Evolutionary conservation across 2,113 vertebrate species (phyloP).

Genomic region (Alethe diademata): DNA sequence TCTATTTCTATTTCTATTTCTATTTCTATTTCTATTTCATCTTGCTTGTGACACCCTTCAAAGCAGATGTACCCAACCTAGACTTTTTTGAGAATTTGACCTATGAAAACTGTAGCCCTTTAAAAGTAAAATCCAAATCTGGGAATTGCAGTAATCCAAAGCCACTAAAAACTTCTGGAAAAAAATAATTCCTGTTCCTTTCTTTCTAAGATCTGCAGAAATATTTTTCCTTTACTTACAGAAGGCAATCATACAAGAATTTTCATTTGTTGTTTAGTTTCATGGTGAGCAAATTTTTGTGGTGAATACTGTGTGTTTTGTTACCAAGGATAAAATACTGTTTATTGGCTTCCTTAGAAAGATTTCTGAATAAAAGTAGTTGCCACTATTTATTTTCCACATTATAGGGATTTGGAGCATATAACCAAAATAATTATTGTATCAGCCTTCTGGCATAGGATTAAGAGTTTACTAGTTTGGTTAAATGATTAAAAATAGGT

Average conservation of each 20-base stretch:
- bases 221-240: background rate
- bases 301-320: background rate
- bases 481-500: background rate
- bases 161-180: background rate
- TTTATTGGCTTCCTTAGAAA: background rate
- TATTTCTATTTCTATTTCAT: background rate
- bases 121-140: background rate
- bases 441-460: background rate
- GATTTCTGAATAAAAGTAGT: background rate
- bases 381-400: background rate
- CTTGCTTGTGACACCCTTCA: background rate
- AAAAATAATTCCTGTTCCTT: accelerated
- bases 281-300: background rate
- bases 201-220: background rate
- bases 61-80: background rate
- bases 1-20: no score
- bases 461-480: background rate
- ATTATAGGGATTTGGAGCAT: background rate
- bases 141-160: background rate
- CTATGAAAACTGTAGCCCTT: background rate
- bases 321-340: background rate
- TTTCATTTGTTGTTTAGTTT: background rate
- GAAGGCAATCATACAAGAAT: background rate
- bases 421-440: background rate
- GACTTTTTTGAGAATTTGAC: background rate